Conservation (phyloP, 2,797 vertebrate genomes). For the Hylomyscus alleni region DNA sequence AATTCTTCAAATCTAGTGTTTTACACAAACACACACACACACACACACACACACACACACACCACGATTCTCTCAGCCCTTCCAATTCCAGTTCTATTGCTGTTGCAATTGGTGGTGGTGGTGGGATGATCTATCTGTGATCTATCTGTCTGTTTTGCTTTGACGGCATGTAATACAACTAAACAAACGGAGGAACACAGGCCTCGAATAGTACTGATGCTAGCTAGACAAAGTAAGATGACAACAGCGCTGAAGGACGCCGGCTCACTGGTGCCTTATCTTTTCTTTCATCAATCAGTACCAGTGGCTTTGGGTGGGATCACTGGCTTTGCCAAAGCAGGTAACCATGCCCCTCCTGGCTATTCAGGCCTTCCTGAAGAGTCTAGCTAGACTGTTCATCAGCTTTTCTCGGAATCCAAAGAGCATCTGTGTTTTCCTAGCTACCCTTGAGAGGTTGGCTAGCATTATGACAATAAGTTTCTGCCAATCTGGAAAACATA, state of each 20-base stretch:
- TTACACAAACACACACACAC: background rate
- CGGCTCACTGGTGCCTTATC: conserved; percentile 76
- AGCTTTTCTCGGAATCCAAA: conserved; percentile 92
- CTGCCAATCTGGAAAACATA: conserved; percentile 92
- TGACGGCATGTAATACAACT: background rate
- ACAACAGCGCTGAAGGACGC: background rate
- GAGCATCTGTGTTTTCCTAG: conserved; percentile 92
- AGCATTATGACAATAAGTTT: conserved; percentile 95
- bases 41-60: background rate
- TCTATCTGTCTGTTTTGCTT: background rate
- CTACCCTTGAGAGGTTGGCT: conserved; percentile 90
- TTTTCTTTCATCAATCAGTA: conserved; percentile 93
- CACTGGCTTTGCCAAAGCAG: conserved; percentile 93
- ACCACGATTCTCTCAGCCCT: background rate
- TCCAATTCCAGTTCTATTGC: background rate
- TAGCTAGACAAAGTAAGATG: background rate
- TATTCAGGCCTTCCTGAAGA: conserved; percentile 91
- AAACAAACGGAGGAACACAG: background rate
- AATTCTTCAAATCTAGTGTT: background rate
- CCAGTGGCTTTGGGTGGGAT: conserved; percentile 92
- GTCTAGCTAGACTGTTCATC: conserved; percentile 92
- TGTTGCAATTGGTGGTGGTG: background rate
- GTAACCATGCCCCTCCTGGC: conserved; percentile 93
- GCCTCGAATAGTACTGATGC: background rate
- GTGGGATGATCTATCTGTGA: too few relatives aligned